These are phyloP conservation scores for Himantopus leucocephalus DNA, from an alignment of 2,113 vertebrate species.

Conservation along the genomic window DNA sequence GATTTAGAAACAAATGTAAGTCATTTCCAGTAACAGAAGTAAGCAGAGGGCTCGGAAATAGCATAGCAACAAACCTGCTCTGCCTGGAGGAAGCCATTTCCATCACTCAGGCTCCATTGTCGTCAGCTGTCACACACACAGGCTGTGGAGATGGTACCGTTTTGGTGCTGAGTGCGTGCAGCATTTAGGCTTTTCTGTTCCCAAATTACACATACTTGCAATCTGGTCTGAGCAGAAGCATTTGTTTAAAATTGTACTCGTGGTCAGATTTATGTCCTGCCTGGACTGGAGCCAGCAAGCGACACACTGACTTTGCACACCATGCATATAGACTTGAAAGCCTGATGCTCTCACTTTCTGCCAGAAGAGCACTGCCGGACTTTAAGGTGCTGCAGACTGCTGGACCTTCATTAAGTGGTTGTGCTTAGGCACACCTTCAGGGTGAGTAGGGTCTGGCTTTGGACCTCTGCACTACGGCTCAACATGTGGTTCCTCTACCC, in stretches of 20 bases:
- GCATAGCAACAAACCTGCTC: constrained; percentile 6
- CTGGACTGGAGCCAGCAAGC: background rate
- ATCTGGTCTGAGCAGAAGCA: background rate
- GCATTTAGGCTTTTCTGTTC: background rate
- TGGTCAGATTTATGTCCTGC: background rate
- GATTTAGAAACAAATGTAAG: constrained; percentile 18
- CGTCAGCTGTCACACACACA: background rate
- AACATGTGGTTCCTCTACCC: background rate
- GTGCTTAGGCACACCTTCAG: background rate
- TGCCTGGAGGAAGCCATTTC: constrained; percentile 23
- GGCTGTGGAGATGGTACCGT: background rate
- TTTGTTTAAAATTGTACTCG: background rate
- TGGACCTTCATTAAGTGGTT: background rate
- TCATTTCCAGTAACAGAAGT: constrained; percentile 44
- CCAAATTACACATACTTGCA: background rate
- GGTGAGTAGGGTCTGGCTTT: background rate
- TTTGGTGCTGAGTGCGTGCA: background rate
- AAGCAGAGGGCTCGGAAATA: background rate
- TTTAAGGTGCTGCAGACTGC: background rate
- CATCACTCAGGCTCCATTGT: background rate
- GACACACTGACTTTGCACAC: background rate
- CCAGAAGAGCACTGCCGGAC: background rate
- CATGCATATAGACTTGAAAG: background rate
- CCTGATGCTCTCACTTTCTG: background rate
- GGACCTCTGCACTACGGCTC: background rate